Evolutionary conservation across 2,797 vertebrate species (phyloP), one percentile per base, ranked within the genome.

Genomic region (Odontamblyopus lacepedii): DNA sequence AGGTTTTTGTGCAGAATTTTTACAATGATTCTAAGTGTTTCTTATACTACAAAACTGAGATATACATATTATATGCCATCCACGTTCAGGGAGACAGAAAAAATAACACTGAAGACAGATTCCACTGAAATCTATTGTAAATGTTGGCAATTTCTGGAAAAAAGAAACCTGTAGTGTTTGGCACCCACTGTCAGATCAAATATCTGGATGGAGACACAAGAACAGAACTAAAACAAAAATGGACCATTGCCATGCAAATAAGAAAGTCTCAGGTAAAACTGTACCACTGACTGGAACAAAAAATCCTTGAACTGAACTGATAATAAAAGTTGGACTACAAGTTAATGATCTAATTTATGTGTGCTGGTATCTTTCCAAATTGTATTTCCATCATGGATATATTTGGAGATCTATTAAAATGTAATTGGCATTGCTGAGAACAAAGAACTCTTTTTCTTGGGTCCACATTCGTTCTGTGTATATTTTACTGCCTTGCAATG

Each of bases 1-100:
- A 85, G 67, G 29, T 82, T 74, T 85, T 85, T 91, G 90, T 88
- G 88, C 82, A 88, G 86, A 83, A 85, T 81, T 84, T 66, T 85
- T 81, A 80, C 83, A 73, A 83, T 82, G 73, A 78, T 41, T 72
- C 77, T 70, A 88, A 83, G 78, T 76, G 72, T 83, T 77, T 80
- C 88, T 53, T 26, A 53, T 80, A 6, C 84, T 83, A 87, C 83
- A 87, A 86, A 88, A 82, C 70, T 69, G 38, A 65, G 72, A 84
- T 71, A 69, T 57, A 80, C 81, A 55, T 76, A 41, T 60, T 60
- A 30, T 16, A 60, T 29, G 27, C 27, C 57, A 30, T 30, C 13
- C 27, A 60, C 1, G 15, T 13, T 41, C n/a, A 63, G 35, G 30
- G 18, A 63, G 53, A 67, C 44, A 72, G 48, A 74, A 62, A 73